Percentiles rank a stretch among this genome's conserved stretches.
Evolutionary conservation across 2,113 vertebrate species (phyloP).

Genomic region (Leucosticte australis): DNA sequence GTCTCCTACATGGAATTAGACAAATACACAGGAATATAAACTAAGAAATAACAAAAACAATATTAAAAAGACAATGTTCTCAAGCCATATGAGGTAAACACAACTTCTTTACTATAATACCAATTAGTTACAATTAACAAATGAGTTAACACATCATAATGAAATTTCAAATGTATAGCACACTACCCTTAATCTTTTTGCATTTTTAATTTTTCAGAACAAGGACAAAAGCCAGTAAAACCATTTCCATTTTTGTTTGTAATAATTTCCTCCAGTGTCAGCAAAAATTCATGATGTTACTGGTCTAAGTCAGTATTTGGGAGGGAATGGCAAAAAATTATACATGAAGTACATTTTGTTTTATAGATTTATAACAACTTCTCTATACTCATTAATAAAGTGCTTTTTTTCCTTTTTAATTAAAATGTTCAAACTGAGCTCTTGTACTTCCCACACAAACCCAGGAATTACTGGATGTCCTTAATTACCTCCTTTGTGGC

Average conservation of each 20-base stretch:
- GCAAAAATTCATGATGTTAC: not conserved
- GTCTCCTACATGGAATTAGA: slow-evolving; percentile 41
- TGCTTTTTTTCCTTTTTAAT: not conserved
- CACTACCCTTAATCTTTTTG: not conserved
- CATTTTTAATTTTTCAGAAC: not conserved
- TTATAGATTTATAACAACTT: not conserved
- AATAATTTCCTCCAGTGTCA: not conserved
- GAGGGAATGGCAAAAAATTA: not conserved
- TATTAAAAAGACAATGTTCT: not conserved
- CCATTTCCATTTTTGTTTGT: not conserved
- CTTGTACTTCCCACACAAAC: not conserved
- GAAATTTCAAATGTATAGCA: not conserved
- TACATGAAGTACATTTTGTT: not conserved
- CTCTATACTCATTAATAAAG: not conserved
- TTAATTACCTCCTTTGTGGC: slow-evolving; percentile 65
- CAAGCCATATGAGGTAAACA: not conserved
- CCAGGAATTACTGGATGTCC: not conserved
- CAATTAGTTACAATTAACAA: not conserved
- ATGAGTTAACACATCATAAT: not conserved
- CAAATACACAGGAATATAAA: not conserved
- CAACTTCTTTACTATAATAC: not conserved
- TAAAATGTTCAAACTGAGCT: not conserved
- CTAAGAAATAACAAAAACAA: not conserved
- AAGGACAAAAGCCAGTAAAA: not conserved
- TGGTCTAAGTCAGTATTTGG: not conserved